A percentile compares a stretch with the other conserved stretches of the same genome.
These are phyloP conservation scores for Callaeas wilsoni DNA, from an alignment of 2,113 vertebrate species.

Conservation along the genomic window DNA sequence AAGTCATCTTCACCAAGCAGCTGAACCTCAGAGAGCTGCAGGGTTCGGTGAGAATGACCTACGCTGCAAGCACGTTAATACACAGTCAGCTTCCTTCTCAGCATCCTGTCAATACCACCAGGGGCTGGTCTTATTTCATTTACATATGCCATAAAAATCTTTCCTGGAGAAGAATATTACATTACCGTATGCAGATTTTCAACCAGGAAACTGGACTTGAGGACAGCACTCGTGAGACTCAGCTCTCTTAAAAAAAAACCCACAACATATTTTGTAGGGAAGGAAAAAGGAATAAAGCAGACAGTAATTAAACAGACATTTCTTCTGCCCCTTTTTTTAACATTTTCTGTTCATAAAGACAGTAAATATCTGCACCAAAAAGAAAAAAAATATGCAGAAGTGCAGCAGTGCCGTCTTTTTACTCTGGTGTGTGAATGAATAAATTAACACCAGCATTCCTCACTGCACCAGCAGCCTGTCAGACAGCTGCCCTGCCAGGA, in stretches of 20 bases:
- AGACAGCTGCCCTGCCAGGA: not conserved
- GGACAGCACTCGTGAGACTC: not conserved
- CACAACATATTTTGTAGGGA: not conserved
- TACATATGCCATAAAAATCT: slow-evolving; percentile 57
- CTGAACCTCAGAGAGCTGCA: slow-evolving; percentile 43
- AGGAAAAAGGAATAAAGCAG: not conserved
- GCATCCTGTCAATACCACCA: slow-evolving; percentile 50
- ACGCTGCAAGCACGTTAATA: not conserved
- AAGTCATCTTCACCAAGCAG: slow-evolving; percentile 23
- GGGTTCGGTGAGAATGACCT: slow-evolving; percentile 39
- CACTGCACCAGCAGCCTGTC: not conserved
- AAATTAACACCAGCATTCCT: not conserved
- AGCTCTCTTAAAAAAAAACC: not conserved
- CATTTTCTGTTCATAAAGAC: not conserved
- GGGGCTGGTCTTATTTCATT: slow-evolving; percentile 49
- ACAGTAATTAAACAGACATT: not conserved
- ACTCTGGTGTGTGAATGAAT: not conserved
- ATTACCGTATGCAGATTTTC: slow-evolving; percentile 61
- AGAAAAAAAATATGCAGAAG: not conserved
- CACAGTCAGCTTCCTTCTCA: slow-evolving; percentile 26
- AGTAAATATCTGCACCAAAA: not conserved
- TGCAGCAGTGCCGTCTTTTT: not conserved
- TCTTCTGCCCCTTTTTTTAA: not conserved
- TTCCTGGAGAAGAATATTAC: slow-evolving; percentile 33
- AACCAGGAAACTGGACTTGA: slow-evolving; percentile 46